phyloP scores from a whole-genome alignment of 2,113 vertebrate species.

The Vulpes vulpes region DNA sequence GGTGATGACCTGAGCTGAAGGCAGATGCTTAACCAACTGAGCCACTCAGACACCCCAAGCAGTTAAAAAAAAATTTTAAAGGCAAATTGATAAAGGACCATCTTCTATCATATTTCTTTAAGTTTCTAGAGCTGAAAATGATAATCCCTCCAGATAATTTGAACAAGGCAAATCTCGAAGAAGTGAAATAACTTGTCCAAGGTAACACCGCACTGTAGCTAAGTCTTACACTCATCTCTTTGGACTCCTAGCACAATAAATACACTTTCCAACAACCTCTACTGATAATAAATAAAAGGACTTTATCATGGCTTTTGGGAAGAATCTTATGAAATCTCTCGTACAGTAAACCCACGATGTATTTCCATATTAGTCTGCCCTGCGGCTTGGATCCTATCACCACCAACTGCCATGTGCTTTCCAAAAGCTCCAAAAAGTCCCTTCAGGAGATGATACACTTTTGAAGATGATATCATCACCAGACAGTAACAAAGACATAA shows the following conservation, averaged over 20 bases:
- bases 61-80: background rate
- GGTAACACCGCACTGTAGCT: background rate
- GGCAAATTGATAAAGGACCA: background rate
- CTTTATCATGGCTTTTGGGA: background rate
- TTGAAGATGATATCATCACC: background rate
- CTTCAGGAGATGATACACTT: background rate
- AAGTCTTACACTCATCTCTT: background rate
- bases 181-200: background rate
- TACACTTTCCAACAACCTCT: background rate
- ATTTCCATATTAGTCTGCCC: background rate
- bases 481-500: conserved; percentile 27
- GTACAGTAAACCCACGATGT: background rate
- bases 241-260: background rate
- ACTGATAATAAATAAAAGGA: background rate
- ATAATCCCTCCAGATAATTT: background rate
- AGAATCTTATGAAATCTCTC: background rate
- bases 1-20: background rate
- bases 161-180: background rate
- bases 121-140: background rate
- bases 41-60: background rate
- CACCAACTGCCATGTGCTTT: background rate
- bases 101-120: background rate
- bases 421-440: background rate
- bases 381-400: background rate
- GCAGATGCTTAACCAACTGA: background rate